Percentiles rank a stretch among this genome's conserved stretches.
Conservation (phyloP, 2,888 invertebrate species). For the Troides helena region DNA sequence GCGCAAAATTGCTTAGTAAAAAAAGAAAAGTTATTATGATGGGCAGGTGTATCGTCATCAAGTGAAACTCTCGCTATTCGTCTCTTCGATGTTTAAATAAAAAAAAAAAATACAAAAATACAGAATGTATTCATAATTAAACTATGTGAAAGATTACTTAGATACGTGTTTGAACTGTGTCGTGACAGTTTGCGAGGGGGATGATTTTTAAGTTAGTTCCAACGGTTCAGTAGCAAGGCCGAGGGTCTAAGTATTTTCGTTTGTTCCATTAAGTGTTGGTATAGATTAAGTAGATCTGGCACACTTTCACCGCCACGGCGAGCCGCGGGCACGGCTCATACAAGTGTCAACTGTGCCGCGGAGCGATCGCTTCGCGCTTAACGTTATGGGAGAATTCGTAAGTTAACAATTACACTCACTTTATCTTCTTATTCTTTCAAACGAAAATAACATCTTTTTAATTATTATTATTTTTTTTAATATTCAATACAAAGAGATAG, state of each 20-base stretch:
- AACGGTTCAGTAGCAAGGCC: neutral
- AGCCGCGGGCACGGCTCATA: constrained; percentile 1
- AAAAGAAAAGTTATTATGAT: no score
- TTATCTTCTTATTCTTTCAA: neutral
- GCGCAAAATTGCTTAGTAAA: no score
- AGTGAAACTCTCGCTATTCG: no score
- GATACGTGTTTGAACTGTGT: no score
- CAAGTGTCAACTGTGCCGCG: constrained; percentile 8
- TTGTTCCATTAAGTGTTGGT: neutral
- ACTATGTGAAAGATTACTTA: no score
- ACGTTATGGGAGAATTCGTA: constrained; percentile 49
- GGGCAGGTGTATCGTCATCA: no score
- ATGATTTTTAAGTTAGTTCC: neutral
- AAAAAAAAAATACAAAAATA: no score
- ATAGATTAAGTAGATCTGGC: constrained; percentile 19
- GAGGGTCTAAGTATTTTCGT: neutral
- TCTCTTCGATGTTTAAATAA: no score
- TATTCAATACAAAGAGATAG: no score
- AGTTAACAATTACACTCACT: constrained; percentile 34
- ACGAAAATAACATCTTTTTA: neutral
- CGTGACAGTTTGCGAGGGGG: no score
- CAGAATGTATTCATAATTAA: no score
- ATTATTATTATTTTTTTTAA: neutral
- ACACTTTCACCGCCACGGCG: constrained; percentile 23
- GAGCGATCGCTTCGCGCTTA: constrained; percentile 32